A percentile compares a stretch with the other conserved stretches of the same genome.
phyloP scores from a whole-genome alignment of 1,140 invertebrate genomes.

The Drosophila burlai region DNA sequence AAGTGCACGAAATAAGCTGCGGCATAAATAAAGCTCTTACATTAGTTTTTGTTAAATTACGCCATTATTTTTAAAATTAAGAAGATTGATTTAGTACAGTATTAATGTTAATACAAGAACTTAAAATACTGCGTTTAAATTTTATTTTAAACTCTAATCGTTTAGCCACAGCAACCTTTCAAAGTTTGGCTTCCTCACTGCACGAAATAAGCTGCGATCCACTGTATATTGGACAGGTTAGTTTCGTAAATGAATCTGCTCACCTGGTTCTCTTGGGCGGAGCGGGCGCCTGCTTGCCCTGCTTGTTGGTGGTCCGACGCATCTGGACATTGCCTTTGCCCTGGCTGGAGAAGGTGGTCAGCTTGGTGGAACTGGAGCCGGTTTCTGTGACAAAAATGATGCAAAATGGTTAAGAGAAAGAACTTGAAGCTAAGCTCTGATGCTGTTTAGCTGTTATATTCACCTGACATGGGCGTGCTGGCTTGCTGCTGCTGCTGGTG shows the following conservation, averaged over 20 bases:
- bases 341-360: constrained; percentile 89
- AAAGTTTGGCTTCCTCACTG: no score
- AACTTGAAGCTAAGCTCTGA: neutral
- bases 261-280: constrained; percentile 97
- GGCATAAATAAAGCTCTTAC: no score
- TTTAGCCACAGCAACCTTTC: no score
- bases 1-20: no score
- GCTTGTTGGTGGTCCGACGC: constrained; percentile 93
- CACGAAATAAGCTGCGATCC: no score
- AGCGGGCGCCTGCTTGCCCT: constrained; percentile 96
- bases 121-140: no score
- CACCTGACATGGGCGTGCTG: constrained; percentile 84
- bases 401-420: neutral
- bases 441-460: neutral
- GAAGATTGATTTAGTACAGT: no score
- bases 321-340: constrained; percentile 91
- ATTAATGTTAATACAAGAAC: no score
- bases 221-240: no score
- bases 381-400: constrained; percentile 85
- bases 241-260: neutral
- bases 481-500: constrained; percentile 70
- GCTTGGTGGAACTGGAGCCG: constrained; percentile 87
- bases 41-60: no score
- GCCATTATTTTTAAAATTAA: no score
- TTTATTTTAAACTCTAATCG: no score